Base-by-base conservation (phyloP, 2,797 vertebrate species). In the Danio kyathit region DNA sequence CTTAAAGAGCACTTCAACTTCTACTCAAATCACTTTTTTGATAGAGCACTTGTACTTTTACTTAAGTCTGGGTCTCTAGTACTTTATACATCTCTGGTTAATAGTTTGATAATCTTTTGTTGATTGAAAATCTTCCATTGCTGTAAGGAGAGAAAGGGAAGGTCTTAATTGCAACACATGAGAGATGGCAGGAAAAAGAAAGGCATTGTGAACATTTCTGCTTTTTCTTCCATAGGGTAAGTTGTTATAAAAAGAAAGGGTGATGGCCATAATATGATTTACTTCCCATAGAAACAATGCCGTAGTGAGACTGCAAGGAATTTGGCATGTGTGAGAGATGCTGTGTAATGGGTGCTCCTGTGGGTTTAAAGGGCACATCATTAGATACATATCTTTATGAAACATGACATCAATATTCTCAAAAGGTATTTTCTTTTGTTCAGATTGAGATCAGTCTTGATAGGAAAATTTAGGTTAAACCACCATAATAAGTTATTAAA, bases 111-210 rank as follows among this genome's bases (percentile, higher is more conserved):
- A n/a, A n/a, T n/a, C n/a, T n/a, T n/a, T n/a, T n/a, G n/a, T n/a
- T n/a, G n/a, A n/a, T n/a, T n/a, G n/a, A n/a, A n/a, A n/a, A n/a
- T n/a, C n/a, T n/a, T n/a, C n/a, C n/a, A n/a, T n/a, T n/a, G n/a
- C n/a, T n/a, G n/a, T n/a, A n/a, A n/a, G n/a, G n/a, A n/a, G 29
- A 56, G 49, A 65, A 44, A 76, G 59, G 61, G 82, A 85, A 74
- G 70, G 79, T 64, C 14, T 40, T 71, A 71, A 77, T 86, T 85
- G 85, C 44, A 46, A 49, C 66, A 51, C 66, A 69, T 52, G 11
- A 80, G 69, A 86, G 76, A 82, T 48, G 70, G 76, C 43, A 69
- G 74, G 57, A 48, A 59, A 48, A 82, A 46, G 38, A 60, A 59
- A 75, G 66, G 61, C 8, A 9, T 73, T 77, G 9, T 70, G 67